Conservation (phyloP, 2,888 invertebrate species). For the Elysia crispata region DNA sequence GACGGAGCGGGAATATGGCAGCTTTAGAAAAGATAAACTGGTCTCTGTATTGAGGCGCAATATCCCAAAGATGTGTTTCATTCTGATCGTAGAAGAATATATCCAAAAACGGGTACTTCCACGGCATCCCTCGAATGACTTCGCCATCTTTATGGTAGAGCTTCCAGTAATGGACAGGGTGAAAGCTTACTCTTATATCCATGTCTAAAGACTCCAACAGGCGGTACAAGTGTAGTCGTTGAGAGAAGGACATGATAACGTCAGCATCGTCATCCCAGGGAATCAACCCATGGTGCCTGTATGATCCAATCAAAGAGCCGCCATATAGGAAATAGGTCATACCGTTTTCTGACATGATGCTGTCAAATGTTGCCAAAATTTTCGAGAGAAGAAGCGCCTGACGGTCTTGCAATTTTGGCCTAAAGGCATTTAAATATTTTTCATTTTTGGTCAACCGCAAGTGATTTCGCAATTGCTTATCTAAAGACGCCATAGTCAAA, state of each 20-base stretch:
- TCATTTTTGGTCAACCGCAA: too few species aligned
- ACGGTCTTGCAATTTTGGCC: too few species aligned
- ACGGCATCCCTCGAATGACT: not conserved
- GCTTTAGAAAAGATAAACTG: slow-evolving; percentile 45
- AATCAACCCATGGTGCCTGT: slow-evolving; percentile 38
- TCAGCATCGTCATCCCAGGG: slow-evolving; percentile 48
- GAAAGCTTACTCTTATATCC: not conserved
- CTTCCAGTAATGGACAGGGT: slow-evolving; percentile 17
- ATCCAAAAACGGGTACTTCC: slow-evolving; percentile 58
- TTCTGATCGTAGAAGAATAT: slow-evolving; percentile 56
- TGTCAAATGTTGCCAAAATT: slow-evolving; percentile 16
- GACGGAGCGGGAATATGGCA: slow-evolving; percentile 51
- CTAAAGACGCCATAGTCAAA: too few species aligned
- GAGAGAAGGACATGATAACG: slow-evolving; percentile 16
- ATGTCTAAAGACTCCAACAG: not conserved
- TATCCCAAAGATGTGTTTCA: slow-evolving; percentile 56
- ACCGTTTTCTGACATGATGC: not conserved
- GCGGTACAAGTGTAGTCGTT: not conserved
- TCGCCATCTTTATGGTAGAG: not conserved
- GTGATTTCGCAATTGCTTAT: too few species aligned
- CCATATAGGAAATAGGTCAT: slow-evolving; percentile 34
- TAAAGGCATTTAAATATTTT: too few species aligned
- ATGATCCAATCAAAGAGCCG: slow-evolving; percentile 44
- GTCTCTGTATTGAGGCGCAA: slow-evolving; percentile 35
- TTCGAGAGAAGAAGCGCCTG: not conserved